These are phyloP conservation scores for Eubasilissa splendida DNA, from an alignment of 2,888 invertebrate species.

Conservation along the genomic window DNA sequence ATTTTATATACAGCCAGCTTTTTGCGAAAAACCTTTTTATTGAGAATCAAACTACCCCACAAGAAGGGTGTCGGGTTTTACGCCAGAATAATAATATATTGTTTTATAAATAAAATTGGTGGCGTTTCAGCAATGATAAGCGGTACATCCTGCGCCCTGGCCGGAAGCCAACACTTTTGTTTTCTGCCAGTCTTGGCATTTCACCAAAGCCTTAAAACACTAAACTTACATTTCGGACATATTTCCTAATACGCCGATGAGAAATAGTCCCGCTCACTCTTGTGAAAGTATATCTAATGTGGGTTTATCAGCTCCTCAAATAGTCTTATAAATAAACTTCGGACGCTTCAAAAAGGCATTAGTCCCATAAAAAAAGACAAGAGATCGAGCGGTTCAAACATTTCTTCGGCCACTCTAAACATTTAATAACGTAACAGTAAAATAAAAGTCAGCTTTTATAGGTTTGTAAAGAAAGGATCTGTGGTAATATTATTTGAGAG, in stretches of 20 bases:
- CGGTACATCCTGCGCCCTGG: constrained; percentile 16
- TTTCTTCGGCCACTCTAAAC: too few relatives aligned
- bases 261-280: neutral
- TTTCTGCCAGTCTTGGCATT: constrained; percentile 26
- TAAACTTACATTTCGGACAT: constrained; percentile 14
- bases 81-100: constrained; percentile 1
- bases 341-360: neutral
- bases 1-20: neutral
- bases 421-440: too few relatives aligned
- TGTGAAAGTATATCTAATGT: constrained; percentile 4
- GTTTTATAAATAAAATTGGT: constrained; percentile 22
- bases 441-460: too few relatives aligned
- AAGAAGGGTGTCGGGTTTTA: constrained; percentile 11
- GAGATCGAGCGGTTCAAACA: too few relatives aligned
- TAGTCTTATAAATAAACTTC: constrained; percentile 2
- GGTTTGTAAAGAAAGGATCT: too few relatives aligned
- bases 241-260: constrained; percentile 28
- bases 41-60: neutral
- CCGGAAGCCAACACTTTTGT: constrained; percentile 25
- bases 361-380: neutral
- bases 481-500: too few relatives aligned
- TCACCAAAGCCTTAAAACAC: constrained; percentile 25
- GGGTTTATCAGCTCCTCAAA: constrained; percentile 19
- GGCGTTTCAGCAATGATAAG: constrained; percentile 23
- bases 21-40: neutral